Conservation (phyloP, 1,140 invertebrate species). For the Aphidius ervi region DNA sequence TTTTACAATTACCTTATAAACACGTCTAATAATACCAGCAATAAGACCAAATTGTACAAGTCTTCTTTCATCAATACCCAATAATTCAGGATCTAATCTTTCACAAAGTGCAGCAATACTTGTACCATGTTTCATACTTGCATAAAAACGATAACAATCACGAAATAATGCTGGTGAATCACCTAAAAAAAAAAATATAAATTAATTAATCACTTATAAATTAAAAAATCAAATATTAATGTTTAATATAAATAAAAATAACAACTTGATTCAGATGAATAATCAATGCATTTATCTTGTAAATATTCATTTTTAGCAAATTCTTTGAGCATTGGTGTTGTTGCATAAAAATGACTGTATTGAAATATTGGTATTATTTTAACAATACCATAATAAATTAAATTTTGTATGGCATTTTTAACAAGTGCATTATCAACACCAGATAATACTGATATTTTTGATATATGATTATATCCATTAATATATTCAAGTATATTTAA, state of each 20-base stretch:
- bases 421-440: conserved; percentile 92
- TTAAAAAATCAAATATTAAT: conserved; percentile 13
- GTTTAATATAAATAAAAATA: conserved; percentile 5
- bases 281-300: conserved; percentile 71
- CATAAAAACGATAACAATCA: conserved; percentile 78
- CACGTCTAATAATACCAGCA: conserved; percentile 77
- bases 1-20: conserved; percentile 63
- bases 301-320: conserved; percentile 66
- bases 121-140: conserved; percentile 77
- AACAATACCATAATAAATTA: conserved; percentile 79
- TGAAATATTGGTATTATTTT: conserved; percentile 86
- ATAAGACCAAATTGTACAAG: conserved; percentile 89
- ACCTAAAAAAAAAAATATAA: conserved; percentile 34
- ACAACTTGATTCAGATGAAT: conserved; percentile 63
- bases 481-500: conserved; percentile 85
- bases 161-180: conserved; percentile 55
- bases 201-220: background rate
- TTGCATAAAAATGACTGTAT: conserved; percentile 90
- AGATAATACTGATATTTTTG: conserved; percentile 74
- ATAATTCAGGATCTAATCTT: conserved; percentile 69
- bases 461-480: conserved; percentile 88
- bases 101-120: conserved; percentile 82
- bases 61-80: conserved; percentile 76
- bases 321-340: conserved; percentile 75
- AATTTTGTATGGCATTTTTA: conserved; percentile 91